These are phyloP conservation scores for Belgica antarctica DNA, from an alignment of 2,888 invertebrate genomes.

Conservation along the genomic window DNA sequence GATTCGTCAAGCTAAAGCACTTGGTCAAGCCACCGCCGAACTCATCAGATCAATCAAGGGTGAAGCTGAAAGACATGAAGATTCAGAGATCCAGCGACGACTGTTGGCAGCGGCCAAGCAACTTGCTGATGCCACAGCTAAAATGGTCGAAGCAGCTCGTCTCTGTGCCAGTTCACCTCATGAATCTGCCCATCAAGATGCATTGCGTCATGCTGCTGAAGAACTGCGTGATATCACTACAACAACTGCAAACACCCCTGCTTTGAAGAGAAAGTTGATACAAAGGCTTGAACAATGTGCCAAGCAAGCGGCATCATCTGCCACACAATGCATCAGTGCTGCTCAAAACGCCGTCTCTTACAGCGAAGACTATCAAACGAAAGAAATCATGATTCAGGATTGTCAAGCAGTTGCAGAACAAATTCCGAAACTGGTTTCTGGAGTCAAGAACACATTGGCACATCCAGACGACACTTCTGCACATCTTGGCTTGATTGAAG, in stretches of 20 bases:
- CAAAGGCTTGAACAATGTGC: constrained; percentile 70
- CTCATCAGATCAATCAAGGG: constrained; percentile 93
- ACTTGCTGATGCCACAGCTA: constrained; percentile 92
- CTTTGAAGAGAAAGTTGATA: constrained; percentile 70
- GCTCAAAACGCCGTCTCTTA: constrained; percentile 77
- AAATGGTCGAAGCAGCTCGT: constrained; percentile 94
- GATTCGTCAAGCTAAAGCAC: constrained; percentile 85
- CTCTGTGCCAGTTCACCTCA: constrained; percentile 85
- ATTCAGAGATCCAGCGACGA: constrained; percentile 84
- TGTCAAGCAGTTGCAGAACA: constrained; percentile 73
- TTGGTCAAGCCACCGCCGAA: constrained; percentile 92
- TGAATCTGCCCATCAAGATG: constrained; percentile 79
- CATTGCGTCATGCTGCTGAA: constrained; percentile 84
- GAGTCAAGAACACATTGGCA: constrained; percentile 67
- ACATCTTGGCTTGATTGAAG: constrained; percentile 77
- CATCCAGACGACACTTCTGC: constrained; percentile 71
- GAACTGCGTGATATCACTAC: constrained; percentile 87
- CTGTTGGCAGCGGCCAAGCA: constrained; percentile 92
- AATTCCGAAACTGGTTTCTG: constrained; percentile 77
- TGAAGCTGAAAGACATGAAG: constrained; percentile 85
- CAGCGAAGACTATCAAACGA: constrained; percentile 57
- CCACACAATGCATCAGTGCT: constrained; percentile 87
- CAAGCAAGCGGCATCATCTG: constrained; percentile 80
- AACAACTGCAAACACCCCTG: constrained; percentile 76
- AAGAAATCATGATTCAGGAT: constrained; percentile 73